These are phyloP conservation scores for Drosophila phalerata DNA, from an alignment of 2,888 invertebrate genomes.

Conservation along the genomic window DNA sequence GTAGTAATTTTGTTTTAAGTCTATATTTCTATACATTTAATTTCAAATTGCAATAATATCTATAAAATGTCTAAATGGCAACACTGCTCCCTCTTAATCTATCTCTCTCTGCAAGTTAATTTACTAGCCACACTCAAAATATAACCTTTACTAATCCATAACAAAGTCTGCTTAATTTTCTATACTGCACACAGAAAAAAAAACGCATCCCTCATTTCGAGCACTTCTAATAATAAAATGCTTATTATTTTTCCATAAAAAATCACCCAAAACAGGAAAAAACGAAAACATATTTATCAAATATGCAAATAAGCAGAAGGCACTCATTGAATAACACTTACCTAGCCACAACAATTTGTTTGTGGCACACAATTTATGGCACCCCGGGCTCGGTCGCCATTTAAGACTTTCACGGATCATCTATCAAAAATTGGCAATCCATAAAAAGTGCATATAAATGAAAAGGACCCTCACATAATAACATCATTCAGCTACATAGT, in stretches of 20 bases:
- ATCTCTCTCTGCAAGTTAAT: not conserved
- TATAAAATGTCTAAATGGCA: not conserved
- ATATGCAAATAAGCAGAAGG: slow-evolving; percentile 75
- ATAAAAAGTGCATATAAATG: slow-evolving; percentile 64
- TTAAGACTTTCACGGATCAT: slow-evolving; percentile 72
- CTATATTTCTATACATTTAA: no score
- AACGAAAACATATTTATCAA: slow-evolving; percentile 75
- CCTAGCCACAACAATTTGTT: slow-evolving; percentile 35
- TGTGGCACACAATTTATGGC: slow-evolving; percentile 34
- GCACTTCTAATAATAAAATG: slow-evolving; percentile 49
- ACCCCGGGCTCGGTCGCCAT: slow-evolving; percentile 17
- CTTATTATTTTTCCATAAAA: slow-evolving; percentile 79
- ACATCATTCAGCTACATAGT: slow-evolving; percentile 15
- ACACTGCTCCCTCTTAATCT: not conserved
- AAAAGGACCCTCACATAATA: slow-evolving; percentile 59
- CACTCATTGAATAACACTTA: slow-evolving; percentile 43
- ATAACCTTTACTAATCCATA: not conserved
- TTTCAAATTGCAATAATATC: no score
- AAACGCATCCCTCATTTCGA: slow-evolving; percentile 27
- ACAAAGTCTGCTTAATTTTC: slow-evolving; percentile 18
- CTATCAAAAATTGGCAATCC: slow-evolving; percentile 75
- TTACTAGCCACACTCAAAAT: not conserved
- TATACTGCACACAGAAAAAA: not conserved
- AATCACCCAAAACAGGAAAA: slow-evolving; percentile 67
- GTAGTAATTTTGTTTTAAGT: no score